A percentile compares a stretch with the other conserved stretches of the same genome.
Evolutionary conservation across 2,888 invertebrate species (phyloP).

Genomic region (Belgica antarctica): DNA sequence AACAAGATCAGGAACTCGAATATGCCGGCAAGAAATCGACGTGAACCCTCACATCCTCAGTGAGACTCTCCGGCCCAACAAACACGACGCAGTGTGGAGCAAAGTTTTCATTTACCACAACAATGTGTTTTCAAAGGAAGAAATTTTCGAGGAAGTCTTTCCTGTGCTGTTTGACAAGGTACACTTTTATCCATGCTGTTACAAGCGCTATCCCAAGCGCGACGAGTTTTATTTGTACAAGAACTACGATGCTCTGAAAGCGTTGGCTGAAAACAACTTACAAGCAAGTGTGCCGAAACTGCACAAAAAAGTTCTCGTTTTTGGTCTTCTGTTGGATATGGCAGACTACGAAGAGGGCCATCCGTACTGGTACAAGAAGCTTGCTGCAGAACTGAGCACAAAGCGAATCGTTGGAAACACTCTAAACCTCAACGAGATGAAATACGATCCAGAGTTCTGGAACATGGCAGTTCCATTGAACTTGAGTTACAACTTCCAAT

Average conservation of each 20-base stretch:
- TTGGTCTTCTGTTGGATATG: not conserved
- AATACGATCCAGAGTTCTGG: not conserved
- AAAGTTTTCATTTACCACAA: not conserved
- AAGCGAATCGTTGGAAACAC: not conserved
- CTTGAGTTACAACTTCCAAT: not conserved
- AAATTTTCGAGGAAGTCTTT: constrained; percentile 3
- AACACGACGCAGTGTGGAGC: constrained; percentile 46
- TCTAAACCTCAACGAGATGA: not conserved
- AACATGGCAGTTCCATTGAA: not conserved
- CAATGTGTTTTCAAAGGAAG: not conserved
- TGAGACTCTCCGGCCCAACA: too few relatives aligned
- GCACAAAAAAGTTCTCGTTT: not conserved
- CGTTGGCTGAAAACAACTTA: not conserved
- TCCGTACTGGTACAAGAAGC: not conserved
- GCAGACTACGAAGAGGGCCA: not conserved
- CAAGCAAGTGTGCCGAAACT: not conserved
- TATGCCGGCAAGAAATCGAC: too few relatives aligned
- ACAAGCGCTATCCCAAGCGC: not conserved
- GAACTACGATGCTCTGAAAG: constrained; percentile 1
- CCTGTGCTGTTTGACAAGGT: not conserved
- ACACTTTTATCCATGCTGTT: constrained; percentile 22
- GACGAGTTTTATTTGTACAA: constrained; percentile 21
- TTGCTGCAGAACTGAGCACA: not conserved
- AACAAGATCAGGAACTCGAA: too few relatives aligned
- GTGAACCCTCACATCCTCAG: too few relatives aligned